Percentiles rank a stretch among this genome's conserved stretches.
Conservation (phyloP, 2,113 vertebrate genomes). For the Strigops habroptila region DNA sequence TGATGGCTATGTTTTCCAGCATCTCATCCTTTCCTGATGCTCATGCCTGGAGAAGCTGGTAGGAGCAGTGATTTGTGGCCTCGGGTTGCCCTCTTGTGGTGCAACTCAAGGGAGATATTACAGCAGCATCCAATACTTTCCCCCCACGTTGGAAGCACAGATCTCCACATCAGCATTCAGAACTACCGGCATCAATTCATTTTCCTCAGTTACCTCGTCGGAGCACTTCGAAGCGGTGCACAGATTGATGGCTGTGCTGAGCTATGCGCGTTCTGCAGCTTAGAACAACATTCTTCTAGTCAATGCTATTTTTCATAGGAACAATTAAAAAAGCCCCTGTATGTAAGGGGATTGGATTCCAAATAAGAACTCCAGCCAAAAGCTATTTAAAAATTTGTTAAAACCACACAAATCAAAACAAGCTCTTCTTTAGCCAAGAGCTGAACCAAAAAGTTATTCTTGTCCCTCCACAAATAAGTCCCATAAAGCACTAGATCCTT, state of each 20-base stretch:
- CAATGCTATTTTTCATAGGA: background rate
- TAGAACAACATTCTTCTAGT: background rate
- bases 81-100: constrained; percentile 41
- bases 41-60: too few relatives aligned
- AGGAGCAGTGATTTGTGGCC: background rate
- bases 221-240: accelerated
- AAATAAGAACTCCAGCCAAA: constrained; percentile 32
- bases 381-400: constrained; percentile 2
- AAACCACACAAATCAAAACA: background rate
- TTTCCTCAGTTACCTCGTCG: background rate
- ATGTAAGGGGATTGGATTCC: background rate
- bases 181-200: accelerated
- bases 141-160: too few relatives aligned
- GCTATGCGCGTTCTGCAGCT: background rate
- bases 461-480: background rate
- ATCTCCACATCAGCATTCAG: background rate
- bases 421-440: background rate
- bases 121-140: accelerated
- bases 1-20: background rate
- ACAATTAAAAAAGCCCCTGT: background rate
- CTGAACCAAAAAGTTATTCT: constrained; percentile 38
- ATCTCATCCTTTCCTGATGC: background rate
- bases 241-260: background rate
- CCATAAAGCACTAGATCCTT: constrained; percentile 2
- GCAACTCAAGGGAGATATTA: background rate